Base-by-base conservation (phyloP, 53 echinoderm and acorn worm genomes). In the Zoroaster sp. region DNA sequence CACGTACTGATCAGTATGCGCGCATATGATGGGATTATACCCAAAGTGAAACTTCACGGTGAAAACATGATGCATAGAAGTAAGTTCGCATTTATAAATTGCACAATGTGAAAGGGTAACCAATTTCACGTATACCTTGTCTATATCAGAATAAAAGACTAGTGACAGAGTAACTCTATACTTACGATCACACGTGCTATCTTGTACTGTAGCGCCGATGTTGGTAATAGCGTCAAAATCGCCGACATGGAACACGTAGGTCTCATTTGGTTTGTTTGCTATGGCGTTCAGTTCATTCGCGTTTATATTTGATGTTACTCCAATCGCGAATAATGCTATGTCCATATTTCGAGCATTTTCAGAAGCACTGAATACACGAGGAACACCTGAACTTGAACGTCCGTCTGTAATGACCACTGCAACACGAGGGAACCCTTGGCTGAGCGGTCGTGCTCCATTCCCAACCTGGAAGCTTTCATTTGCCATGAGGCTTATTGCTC, bases 321-420 rank as follows among this genome's bases (percentile, higher is more conserved):
- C 82, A 31, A 82, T 68, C 42, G 82, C 82, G 10, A 82, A 82
- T 4, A 82, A 40, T 0, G 9, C 32, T 7, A 82, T 82, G 41
- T 14, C 82, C 41, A 15, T 44, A 0, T 82, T 42, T 11, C 51
- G 77, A 8, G 77, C 77, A 25, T 13, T 35, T 46, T 77, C 51
- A 14, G 77, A 12, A 21, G 77, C 66, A 18, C 25, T 67, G 1
- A 30, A n/a, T 4, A 82, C 82, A 23, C 59, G 18, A 4, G 18
- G 66, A 6, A 30, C 36, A 28, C 76, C 76, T 34, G 45, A n/a
- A n/a, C n/a, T 46, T 42, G 82, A 82, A 11, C 14, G 41, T 3
- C 82, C 82, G 42, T 82, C 82, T 17, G 82, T 82, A 34, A 82
- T 31, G n/a, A 82, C 69, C 23, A 82, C 82, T 43, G 66, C 82